These are phyloP conservation scores for Columba guinea DNA, from an alignment of 2,797 vertebrate genomes.

Conservation along the genomic window DNA sequence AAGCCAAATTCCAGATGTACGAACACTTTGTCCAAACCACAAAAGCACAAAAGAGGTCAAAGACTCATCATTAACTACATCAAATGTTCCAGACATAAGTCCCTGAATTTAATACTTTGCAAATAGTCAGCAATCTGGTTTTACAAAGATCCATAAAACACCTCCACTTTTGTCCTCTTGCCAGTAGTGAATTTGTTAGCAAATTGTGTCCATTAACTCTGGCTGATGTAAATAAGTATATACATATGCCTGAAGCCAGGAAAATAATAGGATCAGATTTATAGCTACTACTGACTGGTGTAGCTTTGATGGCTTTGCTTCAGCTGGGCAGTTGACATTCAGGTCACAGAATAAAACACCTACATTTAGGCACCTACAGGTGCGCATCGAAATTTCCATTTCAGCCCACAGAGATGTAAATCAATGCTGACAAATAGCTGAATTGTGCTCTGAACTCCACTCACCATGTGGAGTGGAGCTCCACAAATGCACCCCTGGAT, in stretches of 20 bases:
- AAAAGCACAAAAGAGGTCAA: conserved; percentile 19
- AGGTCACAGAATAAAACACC: neutral
- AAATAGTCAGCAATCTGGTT: neutral
- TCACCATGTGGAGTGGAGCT: neutral
- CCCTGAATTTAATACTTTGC: neutral
- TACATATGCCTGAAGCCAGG: neutral
- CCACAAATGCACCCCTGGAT: neutral
- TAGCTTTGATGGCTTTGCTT: neutral
- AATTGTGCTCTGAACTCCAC: neutral
- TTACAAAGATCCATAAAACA: neutral
- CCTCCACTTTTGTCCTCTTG: neutral
- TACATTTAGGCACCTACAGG: neutral
- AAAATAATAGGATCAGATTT: neutral
- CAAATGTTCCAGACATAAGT: neutral
- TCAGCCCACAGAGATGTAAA: neutral
- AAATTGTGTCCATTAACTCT: neutral
- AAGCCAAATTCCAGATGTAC: neutral
- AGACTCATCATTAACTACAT: neutral
- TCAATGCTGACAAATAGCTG: neutral
- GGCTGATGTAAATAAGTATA: neutral
- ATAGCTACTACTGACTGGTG: neutral
- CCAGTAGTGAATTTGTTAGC: neutral
- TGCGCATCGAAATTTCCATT: neutral
- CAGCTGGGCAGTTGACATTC: neutral
- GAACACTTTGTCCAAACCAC: neutral